phyloP scores from a whole-genome alignment of 2,797 vertebrate species.

The Alauda arvensis region DNA sequence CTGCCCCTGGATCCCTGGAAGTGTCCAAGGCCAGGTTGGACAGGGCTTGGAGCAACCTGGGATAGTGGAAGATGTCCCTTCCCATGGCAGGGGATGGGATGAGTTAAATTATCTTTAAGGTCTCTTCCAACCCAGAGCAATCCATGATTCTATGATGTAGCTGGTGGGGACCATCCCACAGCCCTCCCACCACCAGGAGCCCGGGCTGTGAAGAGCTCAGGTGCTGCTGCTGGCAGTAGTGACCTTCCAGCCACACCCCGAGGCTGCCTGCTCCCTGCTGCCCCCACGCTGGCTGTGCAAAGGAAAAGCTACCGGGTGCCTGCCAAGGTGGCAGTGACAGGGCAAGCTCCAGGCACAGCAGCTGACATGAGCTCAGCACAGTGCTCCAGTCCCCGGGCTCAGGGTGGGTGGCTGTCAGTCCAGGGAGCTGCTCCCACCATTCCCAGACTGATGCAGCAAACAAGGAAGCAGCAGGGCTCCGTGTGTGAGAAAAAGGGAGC shows the following conservation, averaged over 20 bases:
- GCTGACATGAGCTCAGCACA: background rate
- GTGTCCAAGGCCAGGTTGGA: accelerated
- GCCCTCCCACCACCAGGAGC: background rate
- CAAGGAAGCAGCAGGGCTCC: background rate
- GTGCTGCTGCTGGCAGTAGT: background rate
- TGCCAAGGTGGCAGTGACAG: background rate
- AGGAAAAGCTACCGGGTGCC: background rate
- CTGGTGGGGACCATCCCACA: background rate
- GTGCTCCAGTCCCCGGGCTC: background rate
- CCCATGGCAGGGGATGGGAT: background rate
- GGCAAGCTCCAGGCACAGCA: background rate
- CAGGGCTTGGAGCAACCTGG: accelerated
- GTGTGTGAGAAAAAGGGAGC: background rate
- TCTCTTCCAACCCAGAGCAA: background rate
- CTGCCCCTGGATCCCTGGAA: background rate
- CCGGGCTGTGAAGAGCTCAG: background rate
- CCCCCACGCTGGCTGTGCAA: background rate
- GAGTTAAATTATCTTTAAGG: background rate
- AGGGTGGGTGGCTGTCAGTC: background rate
- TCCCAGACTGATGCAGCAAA: background rate
- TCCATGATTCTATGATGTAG: background rate
- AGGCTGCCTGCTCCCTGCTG: background rate
- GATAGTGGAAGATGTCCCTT: background rate
- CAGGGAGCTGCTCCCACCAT: background rate
- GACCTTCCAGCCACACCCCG: background rate